Evolutionary conservation across 2,113 vertebrate genomes (phyloP).

Genomic region (Myiozetetes cayanensis): DNA sequence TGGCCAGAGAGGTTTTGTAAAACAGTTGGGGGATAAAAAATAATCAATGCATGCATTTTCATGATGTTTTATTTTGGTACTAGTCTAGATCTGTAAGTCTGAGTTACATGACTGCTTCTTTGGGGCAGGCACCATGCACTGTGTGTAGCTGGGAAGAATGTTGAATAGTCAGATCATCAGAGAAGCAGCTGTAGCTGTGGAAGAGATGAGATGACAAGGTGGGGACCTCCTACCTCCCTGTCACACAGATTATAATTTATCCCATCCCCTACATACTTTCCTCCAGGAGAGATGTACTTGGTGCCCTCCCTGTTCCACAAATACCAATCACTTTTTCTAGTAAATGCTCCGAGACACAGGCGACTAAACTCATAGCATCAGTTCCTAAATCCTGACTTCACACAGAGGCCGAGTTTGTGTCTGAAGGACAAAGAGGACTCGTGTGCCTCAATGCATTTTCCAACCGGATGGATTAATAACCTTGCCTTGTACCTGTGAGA

Average conservation of each 20-base stretch:
- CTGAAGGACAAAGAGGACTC: not conserved
- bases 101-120: not conserved
- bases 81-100: not conserved
- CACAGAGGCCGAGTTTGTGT: not conserved
- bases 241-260: not conserved
- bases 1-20: not conserved
- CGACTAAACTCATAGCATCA: accelerated
- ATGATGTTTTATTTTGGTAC: not conserved
- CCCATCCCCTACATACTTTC: not conserved
- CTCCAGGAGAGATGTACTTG: not conserved
- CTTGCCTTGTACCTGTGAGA: not conserved
- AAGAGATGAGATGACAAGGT: not conserved
- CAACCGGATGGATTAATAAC: not conserved
- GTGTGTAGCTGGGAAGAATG: not conserved
- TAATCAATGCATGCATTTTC: not conserved
- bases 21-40: accelerated
- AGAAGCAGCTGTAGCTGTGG: not conserved
- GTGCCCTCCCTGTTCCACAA: not conserved
- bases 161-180: not conserved
- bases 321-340: not conserved
- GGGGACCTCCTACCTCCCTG: not conserved
- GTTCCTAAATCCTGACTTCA: not conserved
- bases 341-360: not conserved
- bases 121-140: not conserved
- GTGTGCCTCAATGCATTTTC: not conserved